Conservation (phyloP, 2,113 vertebrate species). For the Oreocharis arfaki region DNA sequence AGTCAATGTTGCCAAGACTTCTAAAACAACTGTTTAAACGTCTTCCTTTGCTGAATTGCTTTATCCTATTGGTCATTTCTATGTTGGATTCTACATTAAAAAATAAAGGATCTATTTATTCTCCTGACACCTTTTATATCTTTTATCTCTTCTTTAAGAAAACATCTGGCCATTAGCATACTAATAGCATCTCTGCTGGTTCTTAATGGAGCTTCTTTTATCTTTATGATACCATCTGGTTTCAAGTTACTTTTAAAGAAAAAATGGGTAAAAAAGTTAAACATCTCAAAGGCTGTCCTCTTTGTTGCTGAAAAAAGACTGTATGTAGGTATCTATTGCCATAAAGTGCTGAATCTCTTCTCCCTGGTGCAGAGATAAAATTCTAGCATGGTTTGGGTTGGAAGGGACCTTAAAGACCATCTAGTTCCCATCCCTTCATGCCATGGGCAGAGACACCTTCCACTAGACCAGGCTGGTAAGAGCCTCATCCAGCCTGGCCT, state of each 20-base stretch:
- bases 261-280: background rate
- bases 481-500: background rate
- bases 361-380: background rate
- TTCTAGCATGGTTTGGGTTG: background rate
- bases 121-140: slow-evolving; percentile 49
- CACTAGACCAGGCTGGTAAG: background rate
- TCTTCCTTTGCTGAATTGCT: background rate
- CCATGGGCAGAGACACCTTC: background rate
- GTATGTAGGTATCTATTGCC: background rate
- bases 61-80: slow-evolving; percentile 26
- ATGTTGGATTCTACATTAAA: background rate
- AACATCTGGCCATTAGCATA: slow-evolving; percentile 70
- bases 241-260: background rate
- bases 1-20: background rate
- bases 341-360: background rate
- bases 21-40: background rate
- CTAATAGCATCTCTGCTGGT: slow-evolving; percentile 37
- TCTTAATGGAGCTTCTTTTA: slow-evolving; percentile 35
- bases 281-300: background rate
- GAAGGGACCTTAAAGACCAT: background rate
- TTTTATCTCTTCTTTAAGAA: slow-evolving; percentile 61
- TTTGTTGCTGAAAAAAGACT: background rate
- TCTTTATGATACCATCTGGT: slow-evolving; percentile 60
- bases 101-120: slow-evolving; percentile 22
- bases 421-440: background rate